Evolutionary conservation across 1,140 invertebrate genomes (phyloP), one percentile per base, ranked within the genome.

Genomic region (Tetramorium alpestre): DNA sequence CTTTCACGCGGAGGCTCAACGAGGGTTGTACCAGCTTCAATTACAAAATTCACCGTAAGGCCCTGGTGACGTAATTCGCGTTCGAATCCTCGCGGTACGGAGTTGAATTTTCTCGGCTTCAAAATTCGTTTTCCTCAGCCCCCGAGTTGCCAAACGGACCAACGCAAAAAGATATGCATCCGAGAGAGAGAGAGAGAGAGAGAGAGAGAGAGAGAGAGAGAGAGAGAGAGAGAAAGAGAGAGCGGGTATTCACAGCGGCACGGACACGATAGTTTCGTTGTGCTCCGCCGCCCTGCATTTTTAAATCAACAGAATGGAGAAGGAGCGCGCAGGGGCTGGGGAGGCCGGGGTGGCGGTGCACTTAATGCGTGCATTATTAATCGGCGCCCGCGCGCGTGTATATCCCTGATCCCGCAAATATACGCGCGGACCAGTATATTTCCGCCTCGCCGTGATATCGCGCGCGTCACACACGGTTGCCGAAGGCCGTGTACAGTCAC

Each of bases 281-380:
- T 90, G 88, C 92, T 92, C 91, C 73, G 76, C 56, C 44, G 69
- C 75, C 75, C 88, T 94, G 87, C 91, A 94, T 94, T 93, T 94
- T 94, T 94, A 94, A 91, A 93, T 92, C 86, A 85, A 22, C 62
- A 76, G 84, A 90, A 94, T 90, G 89, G 88, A 91, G 93, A 65
- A 93, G 91, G 76, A 78, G 89, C 49, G 78, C 49, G 38, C 28
- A 49, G 76, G 54, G 81, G 60, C 33, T 80, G 88, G 85, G 75
- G 84, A 86, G 88, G 77, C 70, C 88, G 90, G n/a, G 89, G 56
- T 16, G 89, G 77, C 77, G 91, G 90, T 90, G 93, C 92, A 93
- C 91, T 94, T 93, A 93, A 93, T 89, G 87, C 75, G 82, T 94
- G 89, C 90, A 94, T 94, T 94, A 94, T 94, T 94, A 89, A 94